phyloP scores from a whole-genome alignment of 2,888 invertebrate genomes.

The Steinernema carpocapsae region DNA sequence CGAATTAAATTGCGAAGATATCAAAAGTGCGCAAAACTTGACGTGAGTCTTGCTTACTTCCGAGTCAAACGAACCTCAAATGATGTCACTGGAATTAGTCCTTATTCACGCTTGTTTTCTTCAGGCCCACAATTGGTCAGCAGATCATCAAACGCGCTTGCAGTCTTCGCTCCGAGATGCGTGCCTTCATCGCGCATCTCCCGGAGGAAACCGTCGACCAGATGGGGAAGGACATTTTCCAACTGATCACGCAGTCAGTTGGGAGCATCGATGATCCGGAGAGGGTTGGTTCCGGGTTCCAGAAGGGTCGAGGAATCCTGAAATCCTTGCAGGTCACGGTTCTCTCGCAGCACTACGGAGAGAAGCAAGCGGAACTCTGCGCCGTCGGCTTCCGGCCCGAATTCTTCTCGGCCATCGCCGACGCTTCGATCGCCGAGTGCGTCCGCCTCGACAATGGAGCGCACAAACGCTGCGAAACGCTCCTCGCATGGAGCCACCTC shows the following conservation, averaged over 20 bases:
- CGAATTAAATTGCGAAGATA: too few relatives aligned
- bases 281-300: conserved; percentile 46
- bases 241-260: conserved; percentile 60
- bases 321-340: conserved; percentile 43
- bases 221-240: conserved; percentile 53
- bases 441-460: conserved; percentile 64
- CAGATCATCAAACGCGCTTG: conserved; percentile 63
- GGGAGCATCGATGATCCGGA: conserved; percentile 60
- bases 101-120: conserved; percentile 19
- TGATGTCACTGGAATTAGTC: too few relatives aligned
- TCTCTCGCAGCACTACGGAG: conserved; percentile 55
- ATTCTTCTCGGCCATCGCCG: conserved; percentile 64
- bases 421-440: conserved; percentile 67
- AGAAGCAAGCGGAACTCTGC: conserved; percentile 59
- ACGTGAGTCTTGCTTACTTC: neutral
- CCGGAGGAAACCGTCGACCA: conserved; percentile 57
- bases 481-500: conserved; percentile 66
- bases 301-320: neutral
- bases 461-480: conserved; percentile 65
- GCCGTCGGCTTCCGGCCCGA: conserved; percentile 67
- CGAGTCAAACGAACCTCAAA: neutral
- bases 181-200: conserved; percentile 56
- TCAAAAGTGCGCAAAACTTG: too few relatives aligned
- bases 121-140: conserved; percentile 63
- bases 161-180: conserved; percentile 59